Conservation (phyloP, 1,140 invertebrate genomes). For the Pseudomyrmex dendroicus region DNA sequence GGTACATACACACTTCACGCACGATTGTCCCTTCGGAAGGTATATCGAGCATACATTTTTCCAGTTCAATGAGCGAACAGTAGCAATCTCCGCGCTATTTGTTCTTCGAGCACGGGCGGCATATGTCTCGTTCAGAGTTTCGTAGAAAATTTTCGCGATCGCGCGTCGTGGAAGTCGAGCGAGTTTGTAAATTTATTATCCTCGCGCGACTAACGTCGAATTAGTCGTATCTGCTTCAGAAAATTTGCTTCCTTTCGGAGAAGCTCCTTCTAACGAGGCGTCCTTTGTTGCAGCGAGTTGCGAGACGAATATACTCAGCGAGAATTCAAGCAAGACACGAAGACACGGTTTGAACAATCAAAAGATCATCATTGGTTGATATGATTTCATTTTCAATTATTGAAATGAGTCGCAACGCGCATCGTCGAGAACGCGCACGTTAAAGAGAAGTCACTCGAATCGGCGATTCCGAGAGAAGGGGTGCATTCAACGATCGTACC, state of each 20-base stretch:
- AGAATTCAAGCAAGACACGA: background rate
- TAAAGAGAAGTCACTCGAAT: constrained; percentile 9
- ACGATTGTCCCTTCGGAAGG: constrained; percentile 19
- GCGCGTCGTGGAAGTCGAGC: background rate
- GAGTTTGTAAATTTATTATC: constrained; percentile 39
- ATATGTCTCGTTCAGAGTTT: background rate
- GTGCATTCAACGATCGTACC: constrained; percentile 2
- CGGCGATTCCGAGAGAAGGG: constrained; percentile 9
- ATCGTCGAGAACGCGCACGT: constrained; percentile 2
- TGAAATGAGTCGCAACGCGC: background rate
- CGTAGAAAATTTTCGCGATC: constrained; percentile 17
- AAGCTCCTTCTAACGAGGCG: constrained; percentile 7
- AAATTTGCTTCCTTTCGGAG: constrained; percentile 3
- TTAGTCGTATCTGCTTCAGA: background rate
- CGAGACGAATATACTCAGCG: background rate
- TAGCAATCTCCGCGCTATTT: constrained; percentile 40
- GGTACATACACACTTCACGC: constrained; percentile 31
- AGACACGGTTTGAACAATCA: background rate
- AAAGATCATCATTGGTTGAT: background rate
- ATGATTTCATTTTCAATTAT: background rate
- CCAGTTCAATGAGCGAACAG: constrained; percentile 22
- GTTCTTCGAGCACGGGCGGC: constrained; percentile 9
- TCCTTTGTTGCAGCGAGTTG: constrained; percentile 41
- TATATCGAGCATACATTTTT: constrained; percentile 55
- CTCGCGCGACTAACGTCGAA: constrained; percentile 5